A percentile compares a stretch with the other conserved stretches of the same genome.
Conservation (phyloP, 1,140 invertebrate genomes). For the Brachionus rubens region DNA sequence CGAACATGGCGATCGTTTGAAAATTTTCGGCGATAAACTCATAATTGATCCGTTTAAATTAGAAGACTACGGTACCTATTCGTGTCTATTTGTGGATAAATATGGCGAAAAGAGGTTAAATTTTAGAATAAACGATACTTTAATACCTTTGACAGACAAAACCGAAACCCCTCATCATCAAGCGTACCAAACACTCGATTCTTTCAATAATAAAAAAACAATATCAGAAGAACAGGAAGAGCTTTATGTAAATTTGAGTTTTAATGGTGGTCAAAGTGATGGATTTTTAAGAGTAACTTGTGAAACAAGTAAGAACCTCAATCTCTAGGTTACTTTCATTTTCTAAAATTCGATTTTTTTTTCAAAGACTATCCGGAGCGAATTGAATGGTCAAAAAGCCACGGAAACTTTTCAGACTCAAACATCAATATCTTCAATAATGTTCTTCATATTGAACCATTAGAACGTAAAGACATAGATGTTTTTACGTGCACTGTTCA, state of each 20-base stretch:
- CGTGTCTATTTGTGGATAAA: constrained; percentile 20
- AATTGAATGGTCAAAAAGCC: not conserved
- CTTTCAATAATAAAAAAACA: too few relatives aligned
- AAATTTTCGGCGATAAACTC: not conserved
- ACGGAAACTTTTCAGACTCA: not conserved
- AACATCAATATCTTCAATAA: not conserved
- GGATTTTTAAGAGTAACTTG: constrained; percentile 16
- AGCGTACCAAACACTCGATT: not conserved
- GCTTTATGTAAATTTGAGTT: not conserved
- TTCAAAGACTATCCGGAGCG: not conserved
- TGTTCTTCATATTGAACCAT: not conserved
- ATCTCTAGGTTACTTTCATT: not conserved
- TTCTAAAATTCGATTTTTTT: too few relatives aligned
- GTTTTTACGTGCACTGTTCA: not conserved
- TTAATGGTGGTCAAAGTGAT: not conserved
- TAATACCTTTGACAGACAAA: not conserved
- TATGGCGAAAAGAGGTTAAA: constrained; percentile 19
- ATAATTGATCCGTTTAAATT: not conserved
- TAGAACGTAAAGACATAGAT: constrained; percentile 13
- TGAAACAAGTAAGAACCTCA: not conserved
- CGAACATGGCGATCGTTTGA: not conserved
- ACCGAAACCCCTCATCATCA: not conserved
- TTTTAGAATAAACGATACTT: not conserved
- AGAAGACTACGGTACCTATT: constrained; percentile 18
- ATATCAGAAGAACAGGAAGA: not conserved